Conservation (phyloP, 2,113 vertebrate genomes). For the Ochotona curzoniae region DNA sequence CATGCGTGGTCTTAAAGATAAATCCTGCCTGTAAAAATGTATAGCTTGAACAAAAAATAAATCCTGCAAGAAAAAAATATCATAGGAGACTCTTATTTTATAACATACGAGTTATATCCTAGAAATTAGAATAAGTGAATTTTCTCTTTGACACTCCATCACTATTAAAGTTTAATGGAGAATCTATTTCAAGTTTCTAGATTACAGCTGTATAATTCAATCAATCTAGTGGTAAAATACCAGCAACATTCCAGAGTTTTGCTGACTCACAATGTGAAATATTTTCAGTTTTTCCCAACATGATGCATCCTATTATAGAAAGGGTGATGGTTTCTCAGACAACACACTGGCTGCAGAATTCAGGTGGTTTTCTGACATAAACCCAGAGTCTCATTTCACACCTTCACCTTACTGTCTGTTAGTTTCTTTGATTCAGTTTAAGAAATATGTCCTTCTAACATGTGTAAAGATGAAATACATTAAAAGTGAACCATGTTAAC, state of each 20-base stretch:
- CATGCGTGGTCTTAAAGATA: background rate
- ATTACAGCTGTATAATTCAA: background rate
- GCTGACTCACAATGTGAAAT: background rate
- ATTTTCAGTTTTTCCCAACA: background rate
- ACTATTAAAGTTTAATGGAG: background rate
- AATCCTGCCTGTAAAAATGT: background rate
- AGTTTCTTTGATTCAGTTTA: background rate
- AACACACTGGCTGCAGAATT: background rate
- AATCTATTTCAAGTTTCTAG: background rate
- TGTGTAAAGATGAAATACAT: conserved; percentile 65
- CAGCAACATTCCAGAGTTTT: background rate
- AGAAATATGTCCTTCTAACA: background rate
- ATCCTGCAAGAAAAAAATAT: background rate
- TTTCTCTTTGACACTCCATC: background rate
- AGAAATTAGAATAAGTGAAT: background rate
- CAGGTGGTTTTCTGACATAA: background rate
- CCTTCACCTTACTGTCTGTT: background rate
- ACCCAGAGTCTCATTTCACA: background rate
- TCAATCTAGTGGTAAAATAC: background rate
- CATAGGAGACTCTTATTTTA: background rate
- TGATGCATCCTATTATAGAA: background rate
- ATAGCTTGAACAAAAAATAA: background rate
- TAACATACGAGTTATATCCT: background rate
- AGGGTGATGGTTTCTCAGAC: background rate
- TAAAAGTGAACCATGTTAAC: conserved; percentile 26